Percentiles rank a stretch among this genome's conserved stretches.
Conservation (phyloP, 2,797 vertebrate genomes). For the Lateolabrax maculatus region DNA sequence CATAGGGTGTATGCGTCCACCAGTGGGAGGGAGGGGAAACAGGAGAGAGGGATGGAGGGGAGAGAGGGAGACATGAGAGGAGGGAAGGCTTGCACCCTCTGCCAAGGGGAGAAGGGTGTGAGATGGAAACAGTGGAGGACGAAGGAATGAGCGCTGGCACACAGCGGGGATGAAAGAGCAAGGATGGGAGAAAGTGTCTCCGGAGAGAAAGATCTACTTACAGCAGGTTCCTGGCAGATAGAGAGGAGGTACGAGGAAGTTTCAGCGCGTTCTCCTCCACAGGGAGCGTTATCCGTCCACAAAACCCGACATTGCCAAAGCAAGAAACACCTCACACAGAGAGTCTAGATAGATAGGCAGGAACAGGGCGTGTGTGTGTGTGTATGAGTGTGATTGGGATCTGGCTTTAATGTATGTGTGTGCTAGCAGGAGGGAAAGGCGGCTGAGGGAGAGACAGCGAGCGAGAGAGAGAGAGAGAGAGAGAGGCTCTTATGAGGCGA, state of each 20-base stretch:
- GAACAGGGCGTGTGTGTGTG: slow-evolving; percentile 25
- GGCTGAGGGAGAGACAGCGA: slow-evolving; percentile 48
- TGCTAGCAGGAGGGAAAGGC: slow-evolving; percentile 42
- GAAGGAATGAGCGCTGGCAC: slow-evolving; percentile 37
- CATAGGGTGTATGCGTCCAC: slow-evolving; percentile 40
- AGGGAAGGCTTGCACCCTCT: slow-evolving; percentile 31
- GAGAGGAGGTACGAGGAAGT: slow-evolving; percentile 55
- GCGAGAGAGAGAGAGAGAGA: slow-evolving; percentile 33
- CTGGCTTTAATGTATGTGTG: slow-evolving; percentile 64
- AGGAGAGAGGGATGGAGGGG: slow-evolving; percentile 38
- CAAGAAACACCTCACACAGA: slow-evolving; percentile 53
- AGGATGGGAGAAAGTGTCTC: slow-evolving; percentile 24
- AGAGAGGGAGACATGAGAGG: slow-evolving; percentile 33
- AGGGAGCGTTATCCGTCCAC: slow-evolving; percentile 63
- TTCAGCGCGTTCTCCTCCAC: slow-evolving; percentile 70
- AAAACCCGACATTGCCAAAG: slow-evolving; percentile 65
- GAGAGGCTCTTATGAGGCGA: slow-evolving; percentile 45
- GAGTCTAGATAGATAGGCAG: slow-evolving; percentile 34
- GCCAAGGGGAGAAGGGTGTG: slow-evolving; percentile 29
- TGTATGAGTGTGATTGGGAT: slow-evolving; percentile 37
- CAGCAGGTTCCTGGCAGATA: slow-evolving; percentile 63
- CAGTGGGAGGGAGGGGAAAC: slow-evolving; percentile 24
- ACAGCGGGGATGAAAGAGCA: slow-evolving; percentile 11
- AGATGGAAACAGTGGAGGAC: slow-evolving; percentile 27
- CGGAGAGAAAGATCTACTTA: slow-evolving; percentile 63